A percentile compares a stretch with the other conserved stretches of the same genome.
phyloP scores from a whole-genome alignment of 30 jellyfish, hydroid and myxozoan species.

The Clytia hemisphaerica region DNA sequence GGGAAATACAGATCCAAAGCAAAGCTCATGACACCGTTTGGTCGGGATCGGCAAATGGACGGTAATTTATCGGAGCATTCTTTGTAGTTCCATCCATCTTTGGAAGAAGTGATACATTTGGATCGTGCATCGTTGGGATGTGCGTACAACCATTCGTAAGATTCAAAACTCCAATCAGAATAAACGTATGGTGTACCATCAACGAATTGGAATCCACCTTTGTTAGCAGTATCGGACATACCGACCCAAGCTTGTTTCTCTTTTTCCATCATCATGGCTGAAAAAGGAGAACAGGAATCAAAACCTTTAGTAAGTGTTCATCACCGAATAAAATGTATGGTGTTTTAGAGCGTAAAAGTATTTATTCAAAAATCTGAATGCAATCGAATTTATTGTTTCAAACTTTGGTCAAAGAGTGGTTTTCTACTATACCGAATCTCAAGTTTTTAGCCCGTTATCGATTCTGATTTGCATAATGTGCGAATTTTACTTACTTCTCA shows the following conservation, averaged over 20 bases:
- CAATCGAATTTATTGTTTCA: no score
- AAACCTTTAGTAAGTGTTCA: no score
- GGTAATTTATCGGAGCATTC: constrained; percentile 66
- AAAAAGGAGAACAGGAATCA: no score
- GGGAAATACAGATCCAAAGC: constrained; percentile 90
- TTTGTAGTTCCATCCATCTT: constrained; percentile 85
- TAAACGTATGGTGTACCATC: constrained; percentile 94
- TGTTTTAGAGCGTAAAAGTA: no score
- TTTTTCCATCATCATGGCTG: constrained; percentile 57
- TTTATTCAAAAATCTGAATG: no score
- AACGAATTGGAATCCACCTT: constrained; percentile 90
- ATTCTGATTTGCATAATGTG: no score
- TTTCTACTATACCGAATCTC: no score
- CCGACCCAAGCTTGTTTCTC: constrained; percentile 77
- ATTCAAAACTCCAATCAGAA: constrained; percentile 90
- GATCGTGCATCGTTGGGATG: constrained; percentile 36
- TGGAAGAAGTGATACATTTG: constrained; percentile 71
- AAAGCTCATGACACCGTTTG: constrained; percentile 86
- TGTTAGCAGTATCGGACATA: constrained; percentile 85
- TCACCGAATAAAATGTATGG: no score
- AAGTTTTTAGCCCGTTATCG: no score
- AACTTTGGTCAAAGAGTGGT: no score
- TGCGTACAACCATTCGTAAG: constrained; percentile 52
- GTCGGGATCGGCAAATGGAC: constrained; percentile 80
- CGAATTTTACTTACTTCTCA: constrained; percentile 20